Percentiles rank a stretch among this genome's conserved stretches.
Evolutionary conservation across 1,140 invertebrate genomes (phyloP).

Genomic region (Drosophila auraria): DNA sequence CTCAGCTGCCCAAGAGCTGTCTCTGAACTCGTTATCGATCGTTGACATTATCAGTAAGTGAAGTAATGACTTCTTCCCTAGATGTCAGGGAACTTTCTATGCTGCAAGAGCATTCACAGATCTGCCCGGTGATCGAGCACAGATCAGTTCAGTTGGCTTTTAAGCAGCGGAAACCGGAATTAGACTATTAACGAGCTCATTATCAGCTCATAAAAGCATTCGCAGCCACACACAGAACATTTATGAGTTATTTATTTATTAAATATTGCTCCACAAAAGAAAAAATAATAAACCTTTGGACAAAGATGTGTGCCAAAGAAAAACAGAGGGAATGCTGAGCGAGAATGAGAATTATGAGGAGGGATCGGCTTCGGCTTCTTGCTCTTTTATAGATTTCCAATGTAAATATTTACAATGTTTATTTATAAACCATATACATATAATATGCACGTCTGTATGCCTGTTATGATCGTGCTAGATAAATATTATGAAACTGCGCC

Average conservation of each 20-base stretch:
- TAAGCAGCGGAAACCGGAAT: constrained; percentile 30
- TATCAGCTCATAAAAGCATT: constrained; percentile 42
- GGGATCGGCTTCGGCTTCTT: constrained; percentile 20
- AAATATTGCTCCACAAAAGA: constrained; percentile 9
- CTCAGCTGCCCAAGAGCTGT: constrained; percentile 16
- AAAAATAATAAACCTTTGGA: constrained; percentile 10
- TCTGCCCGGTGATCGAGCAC: background rate
- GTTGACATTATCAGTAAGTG: constrained; percentile 25
- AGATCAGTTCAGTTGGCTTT: constrained; percentile 20
- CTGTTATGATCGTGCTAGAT: constrained; percentile 63
- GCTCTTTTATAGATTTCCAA: constrained; percentile 57
- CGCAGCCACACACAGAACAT: constrained; percentile 11
- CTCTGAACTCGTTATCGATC: constrained; percentile 28
- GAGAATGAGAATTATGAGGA: constrained; percentile 43
- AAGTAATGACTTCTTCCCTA: background rate
- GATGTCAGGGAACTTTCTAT: background rate
- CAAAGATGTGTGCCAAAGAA: constrained; percentile 26
- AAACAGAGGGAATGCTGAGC: background rate
- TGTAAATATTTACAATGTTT: constrained; percentile 81
- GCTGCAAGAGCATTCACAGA: constrained; percentile 3
- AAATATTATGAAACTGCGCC: constrained; percentile 72
- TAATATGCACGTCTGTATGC: constrained; percentile 26
- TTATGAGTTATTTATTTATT: constrained; percentile 36
- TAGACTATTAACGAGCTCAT: constrained; percentile 35
- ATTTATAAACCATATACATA: constrained; percentile 71